These are phyloP conservation scores for Triplophysa dalaica DNA, from an alignment of 2,113 vertebrate species.

Conservation along the genomic window DNA sequence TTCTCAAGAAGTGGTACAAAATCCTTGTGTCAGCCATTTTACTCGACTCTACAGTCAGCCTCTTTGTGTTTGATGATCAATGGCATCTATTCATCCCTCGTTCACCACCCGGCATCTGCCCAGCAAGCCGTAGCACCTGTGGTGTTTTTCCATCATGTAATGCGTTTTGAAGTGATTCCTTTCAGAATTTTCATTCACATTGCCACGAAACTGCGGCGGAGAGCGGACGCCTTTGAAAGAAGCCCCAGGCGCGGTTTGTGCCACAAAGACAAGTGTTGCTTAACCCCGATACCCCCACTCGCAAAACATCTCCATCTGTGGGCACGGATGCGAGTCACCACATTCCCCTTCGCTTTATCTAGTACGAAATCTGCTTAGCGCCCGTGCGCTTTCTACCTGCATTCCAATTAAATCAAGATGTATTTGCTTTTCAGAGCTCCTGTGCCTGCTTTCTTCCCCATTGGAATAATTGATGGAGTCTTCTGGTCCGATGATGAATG, in stretches of 20 bases:
- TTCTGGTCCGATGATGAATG: conserved; percentile 76
- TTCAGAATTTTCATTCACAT: conserved; percentile 7
- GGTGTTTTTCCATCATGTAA: conserved; percentile 21
- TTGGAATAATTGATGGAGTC: conserved; percentile 79
- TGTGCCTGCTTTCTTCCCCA: conserved; percentile 55
- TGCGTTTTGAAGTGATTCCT: conserved; percentile 34
- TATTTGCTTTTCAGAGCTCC: conserved; percentile 77
- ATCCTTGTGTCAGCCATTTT: conserved; percentile 59
- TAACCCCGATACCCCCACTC: conserved; percentile 17
- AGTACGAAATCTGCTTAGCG: conserved; percentile 69
- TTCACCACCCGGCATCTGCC: conserved; percentile 38
- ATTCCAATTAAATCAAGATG: conserved; percentile 82
- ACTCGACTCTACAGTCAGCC: conserved; percentile 32
- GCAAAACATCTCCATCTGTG: conserved; percentile 17
- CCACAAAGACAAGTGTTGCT: conserved; percentile 43
- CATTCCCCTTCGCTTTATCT: conserved; percentile 58
- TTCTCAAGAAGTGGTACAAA: conserved; percentile 22
- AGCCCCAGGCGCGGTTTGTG: conserved; percentile 1
- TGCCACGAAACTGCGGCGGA: neutral
- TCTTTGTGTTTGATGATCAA: conserved; percentile 35
- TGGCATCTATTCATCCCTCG: conserved; percentile 39
- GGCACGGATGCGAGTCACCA: conserved; percentile 19
- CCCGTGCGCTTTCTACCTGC: conserved; percentile 65
- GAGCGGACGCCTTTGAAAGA: neutral
- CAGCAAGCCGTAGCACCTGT: conserved; percentile 51